These are phyloP conservation scores for Drosophila kuntzei DNA, from an alignment of 2,888 invertebrate species.

Conservation along the genomic window DNA sequence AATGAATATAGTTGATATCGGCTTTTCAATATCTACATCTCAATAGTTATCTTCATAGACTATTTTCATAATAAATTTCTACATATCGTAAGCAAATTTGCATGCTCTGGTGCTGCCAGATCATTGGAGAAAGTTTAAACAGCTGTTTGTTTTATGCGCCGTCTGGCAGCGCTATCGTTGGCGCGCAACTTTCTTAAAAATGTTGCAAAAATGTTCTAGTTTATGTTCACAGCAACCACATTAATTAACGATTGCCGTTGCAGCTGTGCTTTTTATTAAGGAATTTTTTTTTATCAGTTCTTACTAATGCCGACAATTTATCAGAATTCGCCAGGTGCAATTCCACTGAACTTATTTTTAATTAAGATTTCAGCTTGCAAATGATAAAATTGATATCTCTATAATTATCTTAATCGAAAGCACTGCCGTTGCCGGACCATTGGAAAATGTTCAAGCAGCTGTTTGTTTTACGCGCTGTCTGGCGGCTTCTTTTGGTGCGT, in stretches of 20 bases:
- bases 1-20: background rate
- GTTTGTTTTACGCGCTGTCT: slow-evolving; percentile 2
- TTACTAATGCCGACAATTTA: background rate
- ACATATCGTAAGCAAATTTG: slow-evolving; percentile 4
- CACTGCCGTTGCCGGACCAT: background rate
- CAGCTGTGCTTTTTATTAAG: slow-evolving; percentile 23
- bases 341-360: background rate
- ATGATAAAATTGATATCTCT: background rate
- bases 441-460: slow-evolving; percentile 17
- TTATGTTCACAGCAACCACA: too few relatives aligned
- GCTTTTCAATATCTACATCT: slow-evolving; percentile 10
- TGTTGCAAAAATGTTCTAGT: too few relatives aligned
- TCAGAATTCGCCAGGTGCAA: background rate
- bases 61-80: slow-evolving; percentile 17
- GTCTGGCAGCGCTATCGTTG: slow-evolving; percentile 23
- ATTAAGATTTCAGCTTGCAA: background rate
- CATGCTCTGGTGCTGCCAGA: background rate
- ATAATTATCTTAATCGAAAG: background rate
- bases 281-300: slow-evolving; percentile 30
- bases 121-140: background rate
- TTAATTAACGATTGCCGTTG: background rate
- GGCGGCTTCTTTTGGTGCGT: slow-evolving; percentile 18
- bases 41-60: slow-evolving; percentile 1
- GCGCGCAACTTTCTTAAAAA: background rate
- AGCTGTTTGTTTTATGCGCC: slow-evolving; percentile 14